Base-by-base conservation (phyloP, 1,140 invertebrate genomes). In the Aphidius gifuensis region DNA sequence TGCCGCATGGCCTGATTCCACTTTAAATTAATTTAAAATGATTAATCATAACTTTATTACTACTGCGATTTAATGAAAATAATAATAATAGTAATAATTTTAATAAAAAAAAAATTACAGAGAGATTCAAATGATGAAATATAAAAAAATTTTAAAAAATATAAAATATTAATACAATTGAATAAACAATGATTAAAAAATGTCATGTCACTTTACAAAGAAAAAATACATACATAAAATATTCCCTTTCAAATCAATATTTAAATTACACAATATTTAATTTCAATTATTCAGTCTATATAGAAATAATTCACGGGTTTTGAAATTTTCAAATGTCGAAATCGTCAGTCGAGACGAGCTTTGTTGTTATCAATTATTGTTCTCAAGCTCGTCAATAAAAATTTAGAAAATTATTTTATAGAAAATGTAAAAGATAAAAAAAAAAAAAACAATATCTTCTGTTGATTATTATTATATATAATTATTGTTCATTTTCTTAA, bases 1-100 rank as follows among this genome's bases (percentile, higher is more conserved):
- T 77, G 79, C 76, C 76, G 76, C 75, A 81, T 80, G 78, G 79
- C 79, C 78, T 80, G 80, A 80, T 68, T 79, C 78, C 77, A 79
- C 74, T 79, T 78, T 74, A 66, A 79, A 71, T 77, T 76, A 75
- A 32, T 75, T 76, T 62, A 54, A 69, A 70, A 73, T 71, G 70
- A 74, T 75, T 77, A 77, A 77, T 75, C 72, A 73, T 72, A 78
- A 79, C 73, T 79, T 80, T 76, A 78, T 78, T 77, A 79, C 71
- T 76, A 74, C 71, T 76, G 60, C 72, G 71, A 79, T 66, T 76
- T 75, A 75, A 72, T 72, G 60, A 61, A 46, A 70, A 66, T 69
- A 58, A 68, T 67, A 51, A 47, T 50, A 53, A 16, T 16, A 16
- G 16, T 16, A 16, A 16, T 16, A 1, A 16, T n/a, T 16, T 16